Evolutionary conservation across 2,113 vertebrate genomes (phyloP), one percentile per base, ranked within the genome.

Genomic region (Indicator maculatus): DNA sequence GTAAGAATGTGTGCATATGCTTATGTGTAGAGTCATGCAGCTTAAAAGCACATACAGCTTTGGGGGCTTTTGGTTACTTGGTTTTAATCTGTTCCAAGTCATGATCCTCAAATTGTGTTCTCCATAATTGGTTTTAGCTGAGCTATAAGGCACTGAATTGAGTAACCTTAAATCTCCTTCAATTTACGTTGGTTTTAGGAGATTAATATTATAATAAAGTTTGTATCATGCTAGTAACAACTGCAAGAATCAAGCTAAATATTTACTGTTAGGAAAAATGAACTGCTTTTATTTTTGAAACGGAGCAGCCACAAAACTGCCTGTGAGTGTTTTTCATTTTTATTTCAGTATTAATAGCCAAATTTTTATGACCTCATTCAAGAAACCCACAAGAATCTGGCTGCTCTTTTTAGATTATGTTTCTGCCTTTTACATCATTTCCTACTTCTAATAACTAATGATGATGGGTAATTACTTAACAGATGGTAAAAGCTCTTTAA

Each of bases 401-500:
- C 53, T 89, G 47, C 45, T 92, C 63, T 84, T 94, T 96, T 96
- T 90, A 74, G 75, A 77, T 61, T 58, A 38, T 65, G 69, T 59
- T 78, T 93, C 56, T 89, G 66, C 86, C 65, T 81, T 95, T 93
- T 88, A 93, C 90, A 95, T 93, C 9, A 83, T 83, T 89, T 91
- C 65, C 75, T 94, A 61, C 50, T 87, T 82, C 70, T 96, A 96
- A 95, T 94, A 96, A 92, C 80, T 95, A 95, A 94, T 86, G 90
- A 96, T 90, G 71, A 91, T 82, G 61, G 71, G 80, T 90, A 95
- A 93, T 93, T 96, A 93, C 92, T 94, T 93, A 96, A 74, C 93
- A 96, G 94, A 95, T 93, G 88, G 92, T 81, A 95, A 96, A 93
- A 87, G 88, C 75, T 76, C 72, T 92, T 91, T 93, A 95, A 95